Conservation (phyloP, 2,888 invertebrate species). For the Acleris sparsana region DNA sequence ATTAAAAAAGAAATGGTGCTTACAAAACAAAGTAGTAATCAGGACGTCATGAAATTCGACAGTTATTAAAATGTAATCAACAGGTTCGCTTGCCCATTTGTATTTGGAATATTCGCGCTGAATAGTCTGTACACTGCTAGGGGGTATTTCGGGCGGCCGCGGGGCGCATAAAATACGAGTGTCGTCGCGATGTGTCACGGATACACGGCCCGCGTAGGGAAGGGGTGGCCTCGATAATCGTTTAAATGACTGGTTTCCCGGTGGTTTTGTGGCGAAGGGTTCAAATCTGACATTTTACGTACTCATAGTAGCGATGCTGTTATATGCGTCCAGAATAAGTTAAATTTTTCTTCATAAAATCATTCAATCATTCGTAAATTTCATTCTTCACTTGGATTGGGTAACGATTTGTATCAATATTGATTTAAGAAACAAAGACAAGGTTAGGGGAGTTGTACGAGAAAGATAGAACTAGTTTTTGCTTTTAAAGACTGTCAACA, state of each 20-base stretch:
- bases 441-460: too few species aligned
- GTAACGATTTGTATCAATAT: too few species aligned
- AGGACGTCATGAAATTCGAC: background rate
- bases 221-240: slow-evolving; percentile 38
- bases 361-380: too few species aligned
- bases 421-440: too few species aligned
- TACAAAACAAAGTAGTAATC: background rate
- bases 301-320: too few species aligned
- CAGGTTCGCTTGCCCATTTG: slow-evolving; percentile 17
- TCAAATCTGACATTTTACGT: background rate
- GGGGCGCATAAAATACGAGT: slow-evolving; percentile 71
- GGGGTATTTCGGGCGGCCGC: slow-evolving; percentile 47
- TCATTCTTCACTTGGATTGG: too few species aligned
- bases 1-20: too few species aligned
- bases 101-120: slow-evolving; percentile 4
- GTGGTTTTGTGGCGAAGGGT: background rate
- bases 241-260: background rate
- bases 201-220: slow-evolving; percentile 60
- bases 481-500: too few species aligned
- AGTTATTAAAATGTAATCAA: slow-evolving; percentile 22
- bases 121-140: background rate
- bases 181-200: slow-evolving; percentile 69
- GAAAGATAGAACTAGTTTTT: too few species aligned
- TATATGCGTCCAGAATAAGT: too few species aligned
- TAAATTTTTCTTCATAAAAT: too few species aligned